phyloP scores from a whole-genome alignment of 1,140 invertebrate genomes.

The Galleria mellonella region DNA sequence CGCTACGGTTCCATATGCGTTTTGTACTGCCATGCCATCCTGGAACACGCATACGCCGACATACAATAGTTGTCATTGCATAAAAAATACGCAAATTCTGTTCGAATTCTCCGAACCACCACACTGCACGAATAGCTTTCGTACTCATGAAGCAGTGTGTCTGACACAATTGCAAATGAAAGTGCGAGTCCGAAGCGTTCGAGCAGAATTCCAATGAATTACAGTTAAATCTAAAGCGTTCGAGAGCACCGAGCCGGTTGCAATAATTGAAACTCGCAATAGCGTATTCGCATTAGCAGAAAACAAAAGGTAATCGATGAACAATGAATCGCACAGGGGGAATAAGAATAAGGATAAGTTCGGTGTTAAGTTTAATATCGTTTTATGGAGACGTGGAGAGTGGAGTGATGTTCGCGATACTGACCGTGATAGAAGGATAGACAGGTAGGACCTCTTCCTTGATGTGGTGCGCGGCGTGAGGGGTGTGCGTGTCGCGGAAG shows the following conservation, averaged over 20 bases:
- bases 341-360: neutral
- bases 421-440: conserved; percentile 68
- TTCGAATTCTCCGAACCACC: neutral
- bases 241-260: conserved; percentile 18
- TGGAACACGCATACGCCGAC: conserved; percentile 49
- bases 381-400: no score
- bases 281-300: conserved; percentile 36
- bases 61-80: conserved; percentile 33
- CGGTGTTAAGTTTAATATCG: no score
- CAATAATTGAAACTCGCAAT: conserved; percentile 27
- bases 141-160: neutral
- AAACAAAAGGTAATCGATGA: conserved; percentile 6
- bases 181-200: neutral
- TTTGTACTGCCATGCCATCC: conserved; percentile 66
- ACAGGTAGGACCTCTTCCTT: conserved; percentile 60
- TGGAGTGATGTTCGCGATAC: conserved; percentile 31
- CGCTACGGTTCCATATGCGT: conserved; percentile 54
- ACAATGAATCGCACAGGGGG: neutral
- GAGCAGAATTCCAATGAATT: neutral
- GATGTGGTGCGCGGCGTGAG: conserved; percentile 77
- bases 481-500: conserved; percentile 86
- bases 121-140: neutral
- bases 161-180: neutral
- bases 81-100: no score
- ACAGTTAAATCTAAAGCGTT: conserved; percentile 17